Percentiles rank a stretch among this genome's conserved stretches.
Evolutionary conservation across 2,113 vertebrate species (phyloP).

Genomic region (Lagopus leucura): DNA sequence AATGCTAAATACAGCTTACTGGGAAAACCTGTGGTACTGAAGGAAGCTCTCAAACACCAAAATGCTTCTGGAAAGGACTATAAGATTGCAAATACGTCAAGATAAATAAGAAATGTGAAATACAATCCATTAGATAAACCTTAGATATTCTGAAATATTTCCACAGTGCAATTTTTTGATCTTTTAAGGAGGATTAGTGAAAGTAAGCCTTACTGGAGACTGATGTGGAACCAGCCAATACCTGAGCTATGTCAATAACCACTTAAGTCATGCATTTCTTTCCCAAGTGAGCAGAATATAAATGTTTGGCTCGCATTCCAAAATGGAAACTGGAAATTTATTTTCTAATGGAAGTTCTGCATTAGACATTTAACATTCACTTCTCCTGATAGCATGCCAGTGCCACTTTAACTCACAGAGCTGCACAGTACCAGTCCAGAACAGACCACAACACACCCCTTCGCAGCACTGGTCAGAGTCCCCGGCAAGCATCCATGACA

Average conservation of each 20-base stretch:
- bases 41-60: background rate
- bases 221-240: background rate
- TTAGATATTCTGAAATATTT: background rate
- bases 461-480: background rate
- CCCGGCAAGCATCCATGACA: background rate
- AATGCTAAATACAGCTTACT: background rate
- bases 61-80: background rate
- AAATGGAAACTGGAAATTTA: background rate
- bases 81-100: background rate
- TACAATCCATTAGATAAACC: background rate
- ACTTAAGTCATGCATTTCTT: background rate
- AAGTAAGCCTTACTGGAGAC: background rate
- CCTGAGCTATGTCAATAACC: background rate
- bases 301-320: background rate
- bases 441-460: fast-evolving
- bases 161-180: background rate
- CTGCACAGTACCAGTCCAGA: background rate
- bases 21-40: background rate
- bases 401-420: background rate
- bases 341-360: background rate
- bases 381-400: background rate
- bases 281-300: background rate
- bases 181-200: background rate
- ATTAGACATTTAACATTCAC: background rate
- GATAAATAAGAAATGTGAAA: background rate